Percentiles rank a stretch among this genome's conserved stretches.
Evolutionary conservation across 1,140 invertebrate genomes (phyloP).

Genomic region (Trichoplusia ni): DNA sequence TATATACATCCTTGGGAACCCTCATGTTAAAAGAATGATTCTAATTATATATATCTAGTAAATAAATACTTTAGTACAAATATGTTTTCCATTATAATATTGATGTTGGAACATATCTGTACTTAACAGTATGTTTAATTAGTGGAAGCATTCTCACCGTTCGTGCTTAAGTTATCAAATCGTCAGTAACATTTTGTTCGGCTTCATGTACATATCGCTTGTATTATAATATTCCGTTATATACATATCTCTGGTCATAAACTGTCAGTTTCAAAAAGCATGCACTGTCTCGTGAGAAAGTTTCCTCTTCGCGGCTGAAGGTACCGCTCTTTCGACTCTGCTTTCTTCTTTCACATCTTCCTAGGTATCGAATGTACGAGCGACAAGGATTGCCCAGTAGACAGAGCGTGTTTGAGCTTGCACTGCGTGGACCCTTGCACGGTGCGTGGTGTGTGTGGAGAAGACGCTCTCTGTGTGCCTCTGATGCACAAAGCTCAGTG

Average conservation of each 20-base stretch:
- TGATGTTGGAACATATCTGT: constrained; percentile 54
- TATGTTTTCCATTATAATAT: constrained; percentile 47
- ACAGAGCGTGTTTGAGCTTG: constrained; percentile 93
- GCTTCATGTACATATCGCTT: constrained; percentile 82
- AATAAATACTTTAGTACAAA: constrained; percentile 46
- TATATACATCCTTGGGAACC: constrained; percentile 19
- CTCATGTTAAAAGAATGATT: constrained; percentile 2
- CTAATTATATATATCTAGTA: constrained; percentile 19
- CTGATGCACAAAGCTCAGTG: constrained; percentile 92
- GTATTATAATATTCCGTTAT: constrained; percentile 81
- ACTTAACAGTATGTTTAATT: constrained; percentile 52
- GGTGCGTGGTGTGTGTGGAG: constrained; percentile 92
- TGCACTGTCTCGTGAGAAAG: constrained; percentile 88
- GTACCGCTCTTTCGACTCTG: constrained; percentile 87
- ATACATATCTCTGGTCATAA: constrained; percentile 79
- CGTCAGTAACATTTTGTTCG: constrained; percentile 79
- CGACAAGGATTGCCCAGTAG: constrained; percentile 94
- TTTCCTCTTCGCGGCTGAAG: constrained; percentile 85
- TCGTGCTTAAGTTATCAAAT: constrained; percentile 76
- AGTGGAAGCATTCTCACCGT: constrained; percentile 82
- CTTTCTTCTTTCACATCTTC: constrained; percentile 87
- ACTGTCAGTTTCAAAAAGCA: constrained; percentile 84
- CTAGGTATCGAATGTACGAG: constrained; percentile 94
- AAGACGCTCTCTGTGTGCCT: constrained; percentile 93
- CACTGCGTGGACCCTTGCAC: constrained; percentile 94